Base-by-base conservation (phyloP, 1,140 invertebrate species). In the Neomicropteryx cornuta region DNA sequence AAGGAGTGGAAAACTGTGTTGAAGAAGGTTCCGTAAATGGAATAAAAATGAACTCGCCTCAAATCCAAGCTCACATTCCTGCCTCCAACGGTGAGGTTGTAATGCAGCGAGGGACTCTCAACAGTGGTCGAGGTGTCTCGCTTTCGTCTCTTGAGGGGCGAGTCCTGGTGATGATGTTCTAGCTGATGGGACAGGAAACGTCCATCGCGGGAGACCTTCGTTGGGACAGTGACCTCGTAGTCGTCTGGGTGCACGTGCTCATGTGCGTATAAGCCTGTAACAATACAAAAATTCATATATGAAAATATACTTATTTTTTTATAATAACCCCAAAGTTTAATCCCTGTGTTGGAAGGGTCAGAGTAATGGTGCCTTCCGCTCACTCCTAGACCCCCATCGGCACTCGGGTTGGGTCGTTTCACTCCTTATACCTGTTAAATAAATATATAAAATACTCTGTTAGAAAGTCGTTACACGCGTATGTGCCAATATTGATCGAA, bases 11-110 rank as follows among this genome's bases (percentile, higher is more conserved):
- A n/a, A n/a, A n/a, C n/a, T n/a, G n/a, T 27, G 23, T 27, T 27
- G 23, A 27, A 8, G 23, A 27, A 8, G 8, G 8, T 8, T 8
- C 8, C 8, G 23, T 27, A 27, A 27, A 27, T 8, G 16, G 5
- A 35, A 20, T 19, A 19, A 35, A 35, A 35, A 19, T 13, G n/a
- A 11, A 36, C 39, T 30, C 32, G 45, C 46, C 43, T 42, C 16
- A 48, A 38, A 20, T 45, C 39, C 3, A 48, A 29, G 10, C 41
- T 23, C 4, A 48, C 40, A 16, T 30, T 21, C 13, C 38, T 34
- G 4, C 43, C 43, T 10, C 43, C 46, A 10, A 48, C 38, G 1
- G 46, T 48, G 31, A 48, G 24, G 36, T 48, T 48, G 39, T 45
- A 48, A 30, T 48, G 43, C 18, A 48, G 17, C 18, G 33, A 37